A percentile compares a stretch with the other conserved stretches of the same genome.
Evolutionary conservation across 2,797 vertebrate species (phyloP).

Genomic region (Synanceia verrucosa): DNA sequence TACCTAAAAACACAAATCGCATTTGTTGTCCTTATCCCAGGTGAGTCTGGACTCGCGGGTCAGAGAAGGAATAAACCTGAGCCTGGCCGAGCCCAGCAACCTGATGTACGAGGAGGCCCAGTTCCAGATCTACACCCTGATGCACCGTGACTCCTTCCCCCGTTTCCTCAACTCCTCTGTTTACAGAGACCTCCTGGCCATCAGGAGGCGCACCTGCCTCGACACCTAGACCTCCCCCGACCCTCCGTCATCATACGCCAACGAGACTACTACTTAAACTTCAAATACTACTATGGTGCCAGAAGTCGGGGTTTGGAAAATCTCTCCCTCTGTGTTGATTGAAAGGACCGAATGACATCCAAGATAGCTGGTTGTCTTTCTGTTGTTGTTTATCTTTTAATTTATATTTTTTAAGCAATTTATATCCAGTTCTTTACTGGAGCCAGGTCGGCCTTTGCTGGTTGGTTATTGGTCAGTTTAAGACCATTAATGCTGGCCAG

Average conservation of each 20-base stretch:
- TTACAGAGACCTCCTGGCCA: slow-evolving; percentile 96
- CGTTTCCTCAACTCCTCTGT: slow-evolving; percentile 99
- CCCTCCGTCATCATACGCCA: slow-evolving; percentile 63
- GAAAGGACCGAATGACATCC: slow-evolving; percentile 73
- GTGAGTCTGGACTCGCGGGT: slow-evolving; percentile 98
- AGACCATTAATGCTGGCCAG: slow-evolving; percentile 69
- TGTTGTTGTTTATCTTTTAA: slow-evolving; percentile 44
- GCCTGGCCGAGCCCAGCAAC: slow-evolving; percentile 90
- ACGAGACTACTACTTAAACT: slow-evolving; percentile 78
- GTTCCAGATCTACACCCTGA: slow-evolving; percentile 98
- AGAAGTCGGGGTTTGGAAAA: slow-evolving; percentile 77
- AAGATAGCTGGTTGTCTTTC: slow-evolving; percentile 65
- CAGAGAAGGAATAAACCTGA: slow-evolving; percentile 97
- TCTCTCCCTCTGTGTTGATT: slow-evolving; percentile 72
- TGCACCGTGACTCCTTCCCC: slow-evolving; percentile 99
- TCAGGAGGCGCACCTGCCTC: slow-evolving; percentile 90
- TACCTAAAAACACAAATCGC: background rate
- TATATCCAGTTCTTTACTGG: slow-evolving; percentile 74
- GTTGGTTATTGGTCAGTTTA: slow-evolving; percentile 67
- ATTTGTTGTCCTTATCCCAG: slow-evolving; percentile 73
- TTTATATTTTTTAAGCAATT: slow-evolving; percentile 80
- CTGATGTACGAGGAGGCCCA: slow-evolving; percentile 99
- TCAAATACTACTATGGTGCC: slow-evolving; percentile 81
- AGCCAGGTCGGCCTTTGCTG: slow-evolving; percentile 72
- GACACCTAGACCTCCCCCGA: slow-evolving; percentile 86